Conservation (phyloP, 1,140 invertebrate genomes). For the Macrosteles quadrilineatus region DNA sequence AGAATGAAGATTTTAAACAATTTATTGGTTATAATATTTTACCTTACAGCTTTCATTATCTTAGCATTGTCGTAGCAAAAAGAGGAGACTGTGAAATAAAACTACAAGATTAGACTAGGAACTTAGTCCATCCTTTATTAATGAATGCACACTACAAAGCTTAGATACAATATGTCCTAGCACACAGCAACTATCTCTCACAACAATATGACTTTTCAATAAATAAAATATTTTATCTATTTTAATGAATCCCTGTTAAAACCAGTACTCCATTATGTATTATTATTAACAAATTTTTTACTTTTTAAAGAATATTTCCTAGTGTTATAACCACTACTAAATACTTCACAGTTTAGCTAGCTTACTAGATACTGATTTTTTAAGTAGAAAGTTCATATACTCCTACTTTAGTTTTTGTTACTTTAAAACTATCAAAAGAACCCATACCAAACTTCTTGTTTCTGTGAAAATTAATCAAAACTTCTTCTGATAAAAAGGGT, state of each 20-base stretch:
- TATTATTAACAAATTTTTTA: background rate
- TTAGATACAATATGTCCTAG: background rate
- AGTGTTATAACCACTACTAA: background rate
- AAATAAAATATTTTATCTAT: slow-evolving; percentile 10
- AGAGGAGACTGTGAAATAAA: too few species aligned
- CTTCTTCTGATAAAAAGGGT: too few species aligned
- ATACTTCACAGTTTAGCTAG: background rate
- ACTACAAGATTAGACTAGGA: background rate
- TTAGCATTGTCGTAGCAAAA: too few species aligned
- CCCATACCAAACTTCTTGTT: too few species aligned
- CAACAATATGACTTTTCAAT: background rate
- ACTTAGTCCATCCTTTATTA: slow-evolving; percentile 21
- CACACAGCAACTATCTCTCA: background rate
- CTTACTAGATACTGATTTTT: background rate
- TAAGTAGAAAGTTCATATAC: background rate
- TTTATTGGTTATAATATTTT: too few species aligned
- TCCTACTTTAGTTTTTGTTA: too few species aligned
- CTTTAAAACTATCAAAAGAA: too few species aligned
- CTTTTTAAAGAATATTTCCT: background rate
- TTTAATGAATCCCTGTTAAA: background rate
- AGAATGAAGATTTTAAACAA: too few species aligned
- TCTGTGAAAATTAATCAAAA: too few species aligned
- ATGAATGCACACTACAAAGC: slow-evolving; percentile 24
- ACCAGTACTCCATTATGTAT: background rate
- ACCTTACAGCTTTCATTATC: too few species aligned